Conservation (phyloP, 2,888 invertebrate genomes). For the Pristionchus maxplancki region DNA sequence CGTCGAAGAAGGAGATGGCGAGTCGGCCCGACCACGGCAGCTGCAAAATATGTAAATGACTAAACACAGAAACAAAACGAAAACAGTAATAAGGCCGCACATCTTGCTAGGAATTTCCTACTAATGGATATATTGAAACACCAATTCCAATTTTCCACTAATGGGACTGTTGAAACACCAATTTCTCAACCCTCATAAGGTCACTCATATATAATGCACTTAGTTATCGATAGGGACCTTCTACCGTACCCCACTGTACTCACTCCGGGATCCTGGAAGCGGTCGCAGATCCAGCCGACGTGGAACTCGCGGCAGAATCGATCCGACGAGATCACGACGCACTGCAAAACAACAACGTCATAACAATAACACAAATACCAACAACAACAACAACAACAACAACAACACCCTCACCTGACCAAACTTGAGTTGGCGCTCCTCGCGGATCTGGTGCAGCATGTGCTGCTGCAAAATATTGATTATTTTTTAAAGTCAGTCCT, state of each 20-base stretch:
- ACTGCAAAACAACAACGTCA: not conserved
- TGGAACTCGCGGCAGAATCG: constrained; percentile 84
- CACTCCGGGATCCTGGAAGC: constrained; percentile 79
- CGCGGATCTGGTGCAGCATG: not conserved
- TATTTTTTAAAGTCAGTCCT: not conserved
- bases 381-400: not conserved
- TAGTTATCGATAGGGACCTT: too few species aligned
- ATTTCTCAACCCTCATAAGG: too few species aligned
- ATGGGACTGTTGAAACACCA: too few species aligned
- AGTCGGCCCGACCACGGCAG: constrained; percentile 56
- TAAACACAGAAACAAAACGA: too few species aligned
- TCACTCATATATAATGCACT: constrained; percentile 49
- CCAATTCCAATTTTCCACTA: too few species aligned
- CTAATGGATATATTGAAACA: too few species aligned
- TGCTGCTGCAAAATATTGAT: not conserved
- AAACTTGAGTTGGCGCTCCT: constrained; percentile 11
- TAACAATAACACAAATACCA: too few species aligned
- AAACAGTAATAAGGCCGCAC: too few species aligned
- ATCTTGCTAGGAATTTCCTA: too few species aligned
- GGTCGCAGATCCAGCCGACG: constrained; percentile 85
- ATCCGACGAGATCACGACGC: constrained; percentile 84
- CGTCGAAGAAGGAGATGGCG: constrained; percentile 53
- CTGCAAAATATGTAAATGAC: too few species aligned
- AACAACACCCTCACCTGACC: not conserved
- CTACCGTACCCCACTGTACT: not conserved